Evolutionary conservation across 37 sponge, comb jelly and placozoan species (phyloP).

Genomic region (Aplysina aerophoba): DNA sequence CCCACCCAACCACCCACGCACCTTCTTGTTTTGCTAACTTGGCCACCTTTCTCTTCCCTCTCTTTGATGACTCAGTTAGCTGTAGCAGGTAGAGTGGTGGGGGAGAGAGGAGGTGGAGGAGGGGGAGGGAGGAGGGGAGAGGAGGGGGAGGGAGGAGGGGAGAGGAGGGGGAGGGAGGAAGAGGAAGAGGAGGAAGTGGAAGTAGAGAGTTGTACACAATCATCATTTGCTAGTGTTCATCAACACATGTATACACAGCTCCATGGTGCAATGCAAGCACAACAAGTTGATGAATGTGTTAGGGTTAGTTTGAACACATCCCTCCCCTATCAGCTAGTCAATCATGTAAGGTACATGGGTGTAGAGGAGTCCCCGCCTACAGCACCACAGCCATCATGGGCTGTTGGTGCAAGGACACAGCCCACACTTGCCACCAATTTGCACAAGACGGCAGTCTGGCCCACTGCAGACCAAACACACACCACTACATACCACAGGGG

Average conservation of each 20-base stretch:
- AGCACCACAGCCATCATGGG: no score
- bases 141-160: neutral
- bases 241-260: neutral
- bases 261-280: neutral
- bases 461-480: no score
- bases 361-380: no score
- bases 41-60: slow-evolving; percentile 27
- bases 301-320: no score
- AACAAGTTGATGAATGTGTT: no score
- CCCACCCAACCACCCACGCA: neutral
- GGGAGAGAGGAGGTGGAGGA: slow-evolving; percentile 41
- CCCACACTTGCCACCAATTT: no score
- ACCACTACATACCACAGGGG: no score
- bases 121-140: slow-evolving; percentile 63
- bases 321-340: no score
- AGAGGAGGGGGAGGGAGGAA: neutral
- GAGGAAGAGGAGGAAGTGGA: neutral
- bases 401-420: no score
- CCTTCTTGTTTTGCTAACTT: neutral
- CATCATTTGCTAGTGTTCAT: neutral
- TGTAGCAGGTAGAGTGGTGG: slow-evolving; percentile 43
- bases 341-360: no score
- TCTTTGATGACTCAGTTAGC: neutral
- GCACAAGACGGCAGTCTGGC: no score
- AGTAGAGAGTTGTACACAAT: neutral